Evolutionary conservation across 2,888 invertebrate species (phyloP), one percentile per base, ranked within the genome.

Genomic region (Tetanocera ferruginea): DNA sequence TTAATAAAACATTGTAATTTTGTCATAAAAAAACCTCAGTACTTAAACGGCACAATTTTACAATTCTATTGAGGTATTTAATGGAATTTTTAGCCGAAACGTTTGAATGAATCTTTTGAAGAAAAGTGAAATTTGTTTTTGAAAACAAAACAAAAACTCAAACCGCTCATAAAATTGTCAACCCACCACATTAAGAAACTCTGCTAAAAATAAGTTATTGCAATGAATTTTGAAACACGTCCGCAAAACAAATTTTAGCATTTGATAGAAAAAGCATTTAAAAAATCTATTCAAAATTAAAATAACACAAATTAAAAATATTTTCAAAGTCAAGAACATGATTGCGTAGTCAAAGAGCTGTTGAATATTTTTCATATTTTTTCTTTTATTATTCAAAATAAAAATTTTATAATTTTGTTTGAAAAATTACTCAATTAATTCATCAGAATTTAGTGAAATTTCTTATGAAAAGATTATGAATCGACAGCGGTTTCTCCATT

Each of bases 391-490:
- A 23, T 49, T 23, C 17, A 43, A 23, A 23, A 43, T 49, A 52
- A 52, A 64, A 11, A 28, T 3, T 23, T 8, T 5, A n/a, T 66
- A 57, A 74, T 37, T 70, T 70, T 25, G 25, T 23, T 19, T 19
- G 23, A 23, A 34, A 14, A 43, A 23, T 43, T 67, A 3, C 43
- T 19, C 23, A 17, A 25, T 11, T 67, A 28, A 67, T 43, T 43
- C 14, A 49, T 31, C 64, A 9, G 17, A 74, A 74, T 62, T 37
- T 52, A 3, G 23, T 52, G 23, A 14, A 66, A 23, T 74, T 74
- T 64, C 49, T n/a, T 51, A 25, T 8, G 66, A 75, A 75, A 55
- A 66, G 37, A 67, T 73, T 17, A 67, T 75, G 66, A 75, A 66
- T 75, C 75, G 55, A n/a, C 17, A 19, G 9, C 25, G 55, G 8